Evolutionary conservation across 30 jellyfish, hydroid and myxozoan genomes (phyloP).

Genomic region (Pseudorhiza aurosa): DNA sequence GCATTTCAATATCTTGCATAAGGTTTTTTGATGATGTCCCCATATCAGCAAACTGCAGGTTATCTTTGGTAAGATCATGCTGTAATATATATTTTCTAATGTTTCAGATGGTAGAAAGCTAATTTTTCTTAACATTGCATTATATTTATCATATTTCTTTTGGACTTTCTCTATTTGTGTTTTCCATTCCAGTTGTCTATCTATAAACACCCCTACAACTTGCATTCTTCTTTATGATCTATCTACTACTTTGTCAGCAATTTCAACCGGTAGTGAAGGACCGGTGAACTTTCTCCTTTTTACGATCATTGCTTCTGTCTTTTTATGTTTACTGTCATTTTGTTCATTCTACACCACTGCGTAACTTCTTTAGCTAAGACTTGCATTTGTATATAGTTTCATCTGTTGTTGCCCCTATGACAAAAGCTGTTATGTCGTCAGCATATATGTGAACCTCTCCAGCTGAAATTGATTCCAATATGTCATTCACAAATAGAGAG

Average conservation of each 20-base stretch:
- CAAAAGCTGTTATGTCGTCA: conserved; percentile 1
- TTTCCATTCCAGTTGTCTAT: not conserved
- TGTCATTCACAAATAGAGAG: not conserved
- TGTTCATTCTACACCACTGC: conserved; percentile 28
- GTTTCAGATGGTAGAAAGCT: conserved; percentile 26
- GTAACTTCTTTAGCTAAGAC: conserved; percentile 13
- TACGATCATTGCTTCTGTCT: conserved; percentile 17
- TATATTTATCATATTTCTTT: not conserved
- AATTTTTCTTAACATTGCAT: conserved; percentile 17
- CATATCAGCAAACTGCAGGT: conserved; percentile 8
- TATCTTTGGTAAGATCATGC: conserved; percentile 21
- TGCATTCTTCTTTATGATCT: not conserved
- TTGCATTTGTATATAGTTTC: conserved; percentile 3
- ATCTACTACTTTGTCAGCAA: not conserved
- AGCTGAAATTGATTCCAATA: not conserved
- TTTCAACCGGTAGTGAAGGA: not conserved
- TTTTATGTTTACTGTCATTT: conserved; percentile 16
- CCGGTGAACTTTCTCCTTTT: not conserved
- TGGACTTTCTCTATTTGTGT: conserved; percentile 14
- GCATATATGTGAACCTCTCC: conserved; percentile 15
- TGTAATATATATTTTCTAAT: conserved; percentile 5
- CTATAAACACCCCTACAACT: conserved; percentile 5
- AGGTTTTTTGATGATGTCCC: conserved; percentile 28
- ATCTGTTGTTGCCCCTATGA: conserved; percentile 5
- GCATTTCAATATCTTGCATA: not conserved